phyloP scores from a whole-genome alignment of 1,140 invertebrate genomes.

The Adoxophyes honmai region DNA sequence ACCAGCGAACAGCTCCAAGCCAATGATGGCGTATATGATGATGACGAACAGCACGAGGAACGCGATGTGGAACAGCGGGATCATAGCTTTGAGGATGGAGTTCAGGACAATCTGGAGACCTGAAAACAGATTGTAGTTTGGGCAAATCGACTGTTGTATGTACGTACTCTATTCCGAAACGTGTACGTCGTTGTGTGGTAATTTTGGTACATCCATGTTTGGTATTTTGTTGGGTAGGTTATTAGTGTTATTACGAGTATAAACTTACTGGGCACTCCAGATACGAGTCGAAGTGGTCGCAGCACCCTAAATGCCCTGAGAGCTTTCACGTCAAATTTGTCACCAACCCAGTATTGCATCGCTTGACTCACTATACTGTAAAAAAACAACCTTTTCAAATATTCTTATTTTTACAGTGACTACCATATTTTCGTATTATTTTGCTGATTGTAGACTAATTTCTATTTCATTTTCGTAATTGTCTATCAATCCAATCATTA shows the following conservation, averaged over 20 bases:
- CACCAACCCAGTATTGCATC: constrained; percentile 85
- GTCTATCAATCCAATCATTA: too few relatives aligned
- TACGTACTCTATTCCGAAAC: too few relatives aligned
- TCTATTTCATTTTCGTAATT: too few relatives aligned
- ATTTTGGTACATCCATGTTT: too few relatives aligned
- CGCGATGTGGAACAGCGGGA: constrained; percentile 99
- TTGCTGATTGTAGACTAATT: constrained; percentile 36
- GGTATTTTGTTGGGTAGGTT: too few relatives aligned
- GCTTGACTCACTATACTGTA: constrained; percentile 95
- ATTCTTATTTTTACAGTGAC: too few relatives aligned
- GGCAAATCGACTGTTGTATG: constrained; percentile 1
- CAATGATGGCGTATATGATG: constrained; percentile 99
- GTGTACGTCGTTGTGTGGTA: too few relatives aligned
- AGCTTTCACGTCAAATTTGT: constrained; percentile 99
- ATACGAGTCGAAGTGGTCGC: constrained; percentile 96
- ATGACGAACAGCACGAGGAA: constrained; percentile 99
- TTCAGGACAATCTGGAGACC: constrained; percentile 99
- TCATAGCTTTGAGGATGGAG: constrained; percentile 99
- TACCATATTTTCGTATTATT: neutral
- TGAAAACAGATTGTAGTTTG: constrained; percentile 65
- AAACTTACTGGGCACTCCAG: constrained; percentile 97
- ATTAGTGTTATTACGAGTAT: too few relatives aligned
- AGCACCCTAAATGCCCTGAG: constrained; percentile 98
- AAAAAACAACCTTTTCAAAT: constrained; percentile 40
- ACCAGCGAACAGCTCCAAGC: constrained; percentile 98